Evolutionary conservation across 2,797 vertebrate genomes (phyloP).

Genomic region (Notolepis coatsorum): DNA sequence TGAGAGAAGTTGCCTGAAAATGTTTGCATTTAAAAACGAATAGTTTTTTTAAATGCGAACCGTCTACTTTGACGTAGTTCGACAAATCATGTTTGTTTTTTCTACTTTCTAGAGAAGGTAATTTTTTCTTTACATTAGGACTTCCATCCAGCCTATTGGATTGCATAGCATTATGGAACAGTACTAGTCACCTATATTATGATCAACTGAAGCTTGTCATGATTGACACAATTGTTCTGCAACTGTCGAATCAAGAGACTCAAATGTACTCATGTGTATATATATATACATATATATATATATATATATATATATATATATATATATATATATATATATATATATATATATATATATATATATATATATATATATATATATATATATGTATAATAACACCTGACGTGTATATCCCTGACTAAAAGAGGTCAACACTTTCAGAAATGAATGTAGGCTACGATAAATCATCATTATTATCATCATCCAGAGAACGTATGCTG

Average conservation of each 20-base stretch:
- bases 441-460: slow-evolving; percentile 55
- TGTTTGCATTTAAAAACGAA: slow-evolving; percentile 31
- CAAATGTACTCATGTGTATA: slow-evolving; percentile 3
- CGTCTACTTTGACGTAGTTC: slow-evolving; percentile 26
- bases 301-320: neutral
- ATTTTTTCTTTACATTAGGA: slow-evolving; percentile 27
- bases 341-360: too few relatives aligned
- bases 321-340: too few relatives aligned
- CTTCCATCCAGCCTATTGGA: neutral
- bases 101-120: neutral
- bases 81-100: neutral
- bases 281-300: neutral
- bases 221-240: slow-evolving; percentile 50
- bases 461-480: slow-evolving; percentile 36
- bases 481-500: slow-evolving; percentile 59
- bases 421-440: slow-evolving; percentile 38
- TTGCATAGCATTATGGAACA: slow-evolving; percentile 4
- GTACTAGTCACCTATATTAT: slow-evolving; percentile 10
- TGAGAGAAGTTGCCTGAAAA: slow-evolving; percentile 21
- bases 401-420: slow-evolving; percentile 18
- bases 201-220: slow-evolving; percentile 28
- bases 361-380: too few relatives aligned
- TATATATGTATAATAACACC: neutral
- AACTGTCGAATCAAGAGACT: slow-evolving; percentile 31
- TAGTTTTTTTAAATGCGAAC: slow-evolving; percentile 30